Percentiles rank a stretch among this genome's conserved stretches.
These are phyloP conservation scores for Mus spicilegus DNA, from an alignment of 2,113 vertebrate genomes.

Conservation along the genomic window DNA sequence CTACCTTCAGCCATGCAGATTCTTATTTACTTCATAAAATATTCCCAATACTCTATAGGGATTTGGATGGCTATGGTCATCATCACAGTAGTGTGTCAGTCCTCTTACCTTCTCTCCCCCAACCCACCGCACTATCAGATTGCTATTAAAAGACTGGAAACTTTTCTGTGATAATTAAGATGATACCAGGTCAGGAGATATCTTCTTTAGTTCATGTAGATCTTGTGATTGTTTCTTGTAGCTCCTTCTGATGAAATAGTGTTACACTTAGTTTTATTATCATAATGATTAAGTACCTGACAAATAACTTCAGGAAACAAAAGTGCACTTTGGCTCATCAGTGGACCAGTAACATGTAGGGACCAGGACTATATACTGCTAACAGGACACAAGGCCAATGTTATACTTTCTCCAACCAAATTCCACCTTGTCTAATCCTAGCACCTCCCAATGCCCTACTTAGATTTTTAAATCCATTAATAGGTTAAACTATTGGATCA, in stretches of 20 bases:
- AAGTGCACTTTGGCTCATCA: neutral
- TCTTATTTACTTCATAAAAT: neutral
- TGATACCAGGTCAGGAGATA: neutral
- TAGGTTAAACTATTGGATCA: neutral
- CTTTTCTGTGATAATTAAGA: neutral
- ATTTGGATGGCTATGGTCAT: neutral
- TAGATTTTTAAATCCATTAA: neutral
- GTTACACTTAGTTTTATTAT: neutral
- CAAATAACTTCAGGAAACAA: neutral
- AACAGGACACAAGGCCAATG: neutral
- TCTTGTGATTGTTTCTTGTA: neutral
- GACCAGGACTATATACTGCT: neutral
- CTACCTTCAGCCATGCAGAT: neutral
- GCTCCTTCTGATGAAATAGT: constrained; percentile 8
- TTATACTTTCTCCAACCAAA: neutral
- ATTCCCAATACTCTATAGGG: constrained; percentile 21
- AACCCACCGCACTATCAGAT: neutral
- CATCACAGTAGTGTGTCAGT: neutral
- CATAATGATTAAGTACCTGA: neutral
- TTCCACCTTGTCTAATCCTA: neutral
- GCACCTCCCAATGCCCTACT: neutral
- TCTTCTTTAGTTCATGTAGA: neutral
- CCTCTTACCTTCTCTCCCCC: too few relatives aligned
- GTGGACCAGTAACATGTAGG: neutral
- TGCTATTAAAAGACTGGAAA: constrained; percentile 25